A percentile compares a stretch with the other conserved stretches of the same genome.
These are phyloP conservation scores for Ophonus ardosiacus DNA, from an alignment of 2,888 invertebrate species.

Conservation along the genomic window DNA sequence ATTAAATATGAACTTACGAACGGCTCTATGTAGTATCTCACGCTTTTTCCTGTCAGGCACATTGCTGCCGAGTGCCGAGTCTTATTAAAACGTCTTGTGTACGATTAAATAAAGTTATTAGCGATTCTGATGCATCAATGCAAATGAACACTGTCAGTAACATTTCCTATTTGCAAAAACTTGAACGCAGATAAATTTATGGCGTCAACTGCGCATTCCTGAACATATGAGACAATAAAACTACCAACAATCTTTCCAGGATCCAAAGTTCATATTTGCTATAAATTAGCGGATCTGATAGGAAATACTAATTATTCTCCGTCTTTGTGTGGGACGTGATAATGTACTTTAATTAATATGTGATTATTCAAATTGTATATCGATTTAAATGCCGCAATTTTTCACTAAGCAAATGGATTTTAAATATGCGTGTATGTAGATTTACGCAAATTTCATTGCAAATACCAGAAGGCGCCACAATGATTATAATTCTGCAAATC, in stretches of 20 bases:
- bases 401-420: conserved; percentile 33
- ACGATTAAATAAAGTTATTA: conserved; percentile 23
- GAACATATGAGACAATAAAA: conserved; percentile 52
- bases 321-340: conserved; percentile 55
- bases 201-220: conserved; percentile 41
- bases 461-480: conserved; percentile 39
- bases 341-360: conserved; percentile 59
- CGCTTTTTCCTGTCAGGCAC: not conserved
- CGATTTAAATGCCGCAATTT: conserved; percentile 54
- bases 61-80: not conserved
- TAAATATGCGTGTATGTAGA: conserved; percentile 39
- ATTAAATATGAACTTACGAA: too few species aligned
- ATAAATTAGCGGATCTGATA: conserved; percentile 41
- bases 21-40: too few species aligned
- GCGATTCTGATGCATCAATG: conserved; percentile 21
- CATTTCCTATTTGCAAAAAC: conserved; percentile 34
- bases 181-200: conserved; percentile 20
- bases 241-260: not conserved
- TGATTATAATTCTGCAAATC: conserved; percentile 10
- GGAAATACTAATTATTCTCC: conserved; percentile 52
- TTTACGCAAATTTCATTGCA: conserved; percentile 16
- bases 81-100: not conserved
- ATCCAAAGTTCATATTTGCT: conserved; percentile 25
- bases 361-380: conserved; percentile 54
- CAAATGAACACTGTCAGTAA: conserved; percentile 16